A percentile compares a stretch with the other conserved stretches of the same genome.
phyloP scores from a whole-genome alignment of 1,140 invertebrate genomes.

The Muscidifurax raptorellus region DNA sequence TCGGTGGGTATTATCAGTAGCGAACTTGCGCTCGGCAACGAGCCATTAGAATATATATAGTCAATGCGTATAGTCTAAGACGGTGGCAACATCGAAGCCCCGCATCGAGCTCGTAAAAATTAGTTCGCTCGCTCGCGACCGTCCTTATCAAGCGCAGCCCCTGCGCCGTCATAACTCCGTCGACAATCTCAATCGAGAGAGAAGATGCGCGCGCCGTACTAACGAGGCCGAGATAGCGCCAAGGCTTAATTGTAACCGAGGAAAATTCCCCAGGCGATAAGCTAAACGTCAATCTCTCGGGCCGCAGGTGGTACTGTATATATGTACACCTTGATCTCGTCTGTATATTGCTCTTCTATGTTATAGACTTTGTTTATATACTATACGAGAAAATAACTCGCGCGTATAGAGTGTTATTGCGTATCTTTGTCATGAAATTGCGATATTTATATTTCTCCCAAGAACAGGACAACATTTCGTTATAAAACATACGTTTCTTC shows the following conservation, averaged over 20 bases:
- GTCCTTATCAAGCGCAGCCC: conserved; percentile 11
- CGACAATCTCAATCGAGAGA: conserved; percentile 17
- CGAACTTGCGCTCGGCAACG: background rate
- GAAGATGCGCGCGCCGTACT: background rate
- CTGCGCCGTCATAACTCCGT: conserved; percentile 6
- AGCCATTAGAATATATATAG: background rate
- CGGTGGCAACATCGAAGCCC: conserved; percentile 7
- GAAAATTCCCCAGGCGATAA: conserved; percentile 66
- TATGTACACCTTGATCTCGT: too few species aligned
- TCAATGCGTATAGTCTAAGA: background rate
- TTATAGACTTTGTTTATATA: background rate
- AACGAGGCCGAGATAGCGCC: conserved; percentile 33
- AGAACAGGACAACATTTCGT: too few species aligned
- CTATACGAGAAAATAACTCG: background rate
- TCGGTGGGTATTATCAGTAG: conserved; percentile 26
- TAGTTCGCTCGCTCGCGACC: conserved; percentile 1
- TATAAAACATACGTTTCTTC: too few species aligned
- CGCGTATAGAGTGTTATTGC: too few species aligned
- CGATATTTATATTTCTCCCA: too few species aligned
- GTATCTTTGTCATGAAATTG: too few species aligned
- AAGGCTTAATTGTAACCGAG: conserved; percentile 65
- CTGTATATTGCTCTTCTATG: background rate
- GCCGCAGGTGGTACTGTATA: conserved; percentile 47
- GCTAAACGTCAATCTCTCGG: conserved; percentile 60
- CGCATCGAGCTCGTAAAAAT: conserved; percentile 40